These are phyloP conservation scores for Dallia pectoralis DNA, from an alignment of 2,797 vertebrate species.

Conservation along the genomic window DNA sequence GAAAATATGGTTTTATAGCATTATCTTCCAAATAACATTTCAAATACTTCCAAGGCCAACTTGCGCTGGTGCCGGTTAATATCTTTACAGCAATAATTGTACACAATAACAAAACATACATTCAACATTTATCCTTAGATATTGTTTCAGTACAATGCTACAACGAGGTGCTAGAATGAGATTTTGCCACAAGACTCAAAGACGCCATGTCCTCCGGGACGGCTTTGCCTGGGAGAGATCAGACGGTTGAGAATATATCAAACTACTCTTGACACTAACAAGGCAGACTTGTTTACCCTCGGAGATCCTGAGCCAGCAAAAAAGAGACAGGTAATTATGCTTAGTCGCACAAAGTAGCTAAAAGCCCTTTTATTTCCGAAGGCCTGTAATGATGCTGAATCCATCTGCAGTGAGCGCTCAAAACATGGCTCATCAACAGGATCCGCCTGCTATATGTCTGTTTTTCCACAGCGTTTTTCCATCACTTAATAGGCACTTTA, in stretches of 20 bases:
- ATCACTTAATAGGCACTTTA: neutral
- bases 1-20: too few relatives aligned
- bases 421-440: neutral
- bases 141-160: slow-evolving; percentile 48
- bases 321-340: slow-evolving; percentile 8
- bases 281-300: slow-evolving; percentile 32
- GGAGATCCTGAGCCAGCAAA: slow-evolving; percentile 2
- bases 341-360: slow-evolving; percentile 7
- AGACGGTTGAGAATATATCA: slow-evolving; percentile 25
- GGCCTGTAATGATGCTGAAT: neutral
- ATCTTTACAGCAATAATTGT: too few relatives aligned
- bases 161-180: neutral
- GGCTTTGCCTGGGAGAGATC: slow-evolving; percentile 11
- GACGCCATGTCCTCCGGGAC: slow-evolving; percentile 4
- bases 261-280: slow-evolving; percentile 12
- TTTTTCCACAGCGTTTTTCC: neutral
- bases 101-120: slow-evolving; percentile 40
- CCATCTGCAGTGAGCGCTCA: neutral
- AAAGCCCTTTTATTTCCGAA: neutral
- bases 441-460: neutral
- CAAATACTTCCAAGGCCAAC: too few relatives aligned
- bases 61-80: too few relatives aligned
- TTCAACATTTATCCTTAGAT: slow-evolving; percentile 52
- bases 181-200: neutral
- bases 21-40: too few relatives aligned